Conservation (phyloP, 2,113 vertebrate genomes). For the Leucopsar rothschildi region DNA sequence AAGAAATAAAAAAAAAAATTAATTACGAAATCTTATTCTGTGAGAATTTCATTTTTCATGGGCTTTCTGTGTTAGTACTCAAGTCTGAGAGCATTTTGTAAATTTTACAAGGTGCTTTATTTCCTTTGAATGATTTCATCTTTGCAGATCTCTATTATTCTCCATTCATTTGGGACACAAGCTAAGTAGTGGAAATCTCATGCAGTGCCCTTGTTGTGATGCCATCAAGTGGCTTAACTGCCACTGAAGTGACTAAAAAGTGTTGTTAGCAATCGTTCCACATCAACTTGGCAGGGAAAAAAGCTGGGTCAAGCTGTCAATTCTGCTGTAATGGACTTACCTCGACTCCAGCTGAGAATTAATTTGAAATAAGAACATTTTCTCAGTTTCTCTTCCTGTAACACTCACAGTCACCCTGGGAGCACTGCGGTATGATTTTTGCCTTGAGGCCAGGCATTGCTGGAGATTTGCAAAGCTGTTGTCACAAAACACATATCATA, state of each 20-base stretch:
- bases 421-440: background rate
- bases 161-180: background rate
- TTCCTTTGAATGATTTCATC: background rate
- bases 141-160: background rate
- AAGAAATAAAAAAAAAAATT: constrained; percentile 62
- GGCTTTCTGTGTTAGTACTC: background rate
- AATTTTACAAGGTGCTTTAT: background rate
- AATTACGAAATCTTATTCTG: constrained; percentile 38
- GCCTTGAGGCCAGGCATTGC: background rate
- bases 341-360: background rate
- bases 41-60: constrained; percentile 29
- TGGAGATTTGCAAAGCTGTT: background rate
- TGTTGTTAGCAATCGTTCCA: background rate
- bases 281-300: background rate
- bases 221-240: background rate
- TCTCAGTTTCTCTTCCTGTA: background rate
- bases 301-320: background rate
- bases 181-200: background rate
- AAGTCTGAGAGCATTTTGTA: background rate
- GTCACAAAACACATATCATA: background rate
- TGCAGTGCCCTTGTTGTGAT: accelerated
- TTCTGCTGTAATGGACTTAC: background rate
- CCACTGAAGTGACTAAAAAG: background rate
- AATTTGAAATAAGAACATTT: background rate
- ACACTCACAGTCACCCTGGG: background rate